Conservation (phyloP, 2,797 vertebrate species). For the Characodon lateralis region DNA sequence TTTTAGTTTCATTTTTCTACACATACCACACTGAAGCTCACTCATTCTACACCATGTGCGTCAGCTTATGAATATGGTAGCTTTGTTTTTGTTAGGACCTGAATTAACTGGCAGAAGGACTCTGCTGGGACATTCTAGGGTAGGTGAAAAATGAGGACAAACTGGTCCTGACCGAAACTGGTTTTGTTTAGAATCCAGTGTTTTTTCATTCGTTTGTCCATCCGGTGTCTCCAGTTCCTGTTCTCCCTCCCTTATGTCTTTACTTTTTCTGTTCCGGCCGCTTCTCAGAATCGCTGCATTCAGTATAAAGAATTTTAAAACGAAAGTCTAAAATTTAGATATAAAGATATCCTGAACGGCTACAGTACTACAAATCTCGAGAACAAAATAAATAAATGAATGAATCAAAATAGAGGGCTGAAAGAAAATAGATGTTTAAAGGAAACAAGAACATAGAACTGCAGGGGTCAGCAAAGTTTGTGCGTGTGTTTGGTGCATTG, state of each 20-base stretch:
- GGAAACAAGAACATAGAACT: background rate
- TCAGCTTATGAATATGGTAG: background rate
- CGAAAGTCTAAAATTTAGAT: background rate
- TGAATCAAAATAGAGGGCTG: background rate
- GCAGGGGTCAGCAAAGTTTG: background rate
- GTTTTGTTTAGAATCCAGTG: constrained; percentile 38
- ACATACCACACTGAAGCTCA: background rate
- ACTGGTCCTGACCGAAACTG: constrained; percentile 3
- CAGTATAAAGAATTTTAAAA: background rate
- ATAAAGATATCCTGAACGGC: background rate
- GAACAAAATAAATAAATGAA: background rate
- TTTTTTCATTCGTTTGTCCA: constrained; percentile 32
- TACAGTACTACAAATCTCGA: background rate
- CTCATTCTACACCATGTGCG: background rate
- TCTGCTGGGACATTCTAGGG: background rate
- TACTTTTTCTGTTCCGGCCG: constrained; percentile 27
- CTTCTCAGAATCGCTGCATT: background rate
- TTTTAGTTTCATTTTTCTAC: background rate
- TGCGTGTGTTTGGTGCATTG: background rate
- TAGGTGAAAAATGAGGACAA: constrained; percentile 7
- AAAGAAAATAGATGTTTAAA: background rate
- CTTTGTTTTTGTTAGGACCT: constrained; percentile 1
- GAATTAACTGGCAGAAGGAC: background rate
- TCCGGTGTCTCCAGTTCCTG: constrained; percentile 34
- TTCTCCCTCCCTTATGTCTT: constrained; percentile 17